These are phyloP conservation scores for Hydrozoanthus tunicans DNA, from an alignment of 64 coral and sea anemone species.

Conservation along the genomic window DNA sequence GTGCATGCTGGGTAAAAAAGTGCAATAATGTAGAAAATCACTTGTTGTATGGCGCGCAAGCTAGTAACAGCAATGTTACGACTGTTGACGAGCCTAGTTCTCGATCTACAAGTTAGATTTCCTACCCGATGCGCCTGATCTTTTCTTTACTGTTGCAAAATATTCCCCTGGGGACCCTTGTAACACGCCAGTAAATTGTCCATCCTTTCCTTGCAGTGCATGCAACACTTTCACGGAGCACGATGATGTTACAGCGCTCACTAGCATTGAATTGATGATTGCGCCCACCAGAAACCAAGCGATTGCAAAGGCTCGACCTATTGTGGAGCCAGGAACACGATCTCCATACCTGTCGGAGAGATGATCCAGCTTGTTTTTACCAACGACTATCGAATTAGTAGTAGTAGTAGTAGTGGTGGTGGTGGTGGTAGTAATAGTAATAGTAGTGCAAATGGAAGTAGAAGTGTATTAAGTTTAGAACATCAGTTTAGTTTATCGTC, in stretches of 20 bases:
- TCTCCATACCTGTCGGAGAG: neutral
- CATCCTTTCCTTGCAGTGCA: neutral
- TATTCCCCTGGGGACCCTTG: neutral
- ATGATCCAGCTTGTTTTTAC: neutral
- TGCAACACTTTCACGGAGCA: neutral
- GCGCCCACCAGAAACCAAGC: neutral
- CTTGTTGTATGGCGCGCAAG: no score
- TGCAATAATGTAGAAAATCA: no score
- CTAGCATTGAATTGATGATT: neutral
- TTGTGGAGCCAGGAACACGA: neutral
- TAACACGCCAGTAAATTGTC: neutral
- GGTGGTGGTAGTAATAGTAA: no score
- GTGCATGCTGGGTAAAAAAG: no score
- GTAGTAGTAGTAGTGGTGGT: no score
- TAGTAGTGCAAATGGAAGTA: no score
- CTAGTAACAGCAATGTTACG: no score
- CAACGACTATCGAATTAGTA: no score
- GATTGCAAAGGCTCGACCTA: conserved; percentile 2
- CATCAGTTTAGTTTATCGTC: no score
- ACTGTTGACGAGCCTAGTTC: no score
- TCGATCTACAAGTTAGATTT: no score
- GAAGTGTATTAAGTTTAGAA: no score
- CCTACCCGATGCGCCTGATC: neutral
- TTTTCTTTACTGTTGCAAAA: neutral
- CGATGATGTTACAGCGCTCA: neutral